These are phyloP conservation scores for Lampropteryx suffumata DNA, from an alignment of 2,888 invertebrate genomes.

Conservation along the genomic window DNA sequence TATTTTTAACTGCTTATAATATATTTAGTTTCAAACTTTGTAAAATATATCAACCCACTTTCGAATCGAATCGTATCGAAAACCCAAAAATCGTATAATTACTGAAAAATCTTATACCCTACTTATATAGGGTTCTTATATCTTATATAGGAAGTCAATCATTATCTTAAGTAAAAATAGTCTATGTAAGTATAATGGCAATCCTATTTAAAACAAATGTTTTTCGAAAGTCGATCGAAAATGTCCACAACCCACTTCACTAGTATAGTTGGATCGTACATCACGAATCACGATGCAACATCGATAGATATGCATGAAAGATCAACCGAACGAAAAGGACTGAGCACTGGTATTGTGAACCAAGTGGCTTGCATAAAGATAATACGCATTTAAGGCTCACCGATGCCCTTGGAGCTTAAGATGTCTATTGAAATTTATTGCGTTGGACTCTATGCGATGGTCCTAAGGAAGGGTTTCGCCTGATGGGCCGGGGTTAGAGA, in stretches of 20 bases:
- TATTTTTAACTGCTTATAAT: not conserved
- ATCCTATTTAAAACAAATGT: too few species aligned
- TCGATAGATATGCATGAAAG: slow-evolving; percentile 74
- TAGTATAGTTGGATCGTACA: slow-evolving; percentile 58
- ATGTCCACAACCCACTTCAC: slow-evolving; percentile 45
- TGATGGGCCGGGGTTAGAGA: slow-evolving; percentile 48
- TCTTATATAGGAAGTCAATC: too few species aligned
- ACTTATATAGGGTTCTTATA: too few species aligned
- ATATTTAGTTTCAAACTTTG: too few species aligned
- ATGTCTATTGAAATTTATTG: slow-evolving; percentile 42
- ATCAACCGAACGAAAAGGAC: slow-evolving; percentile 70
- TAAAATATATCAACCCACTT: too few species aligned
- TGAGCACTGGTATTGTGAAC: slow-evolving; percentile 74
- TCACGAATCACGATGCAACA: slow-evolving; percentile 69
- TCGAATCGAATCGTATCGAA: too few species aligned
- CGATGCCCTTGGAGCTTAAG: slow-evolving; percentile 61
- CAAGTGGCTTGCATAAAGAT: slow-evolving; percentile 82
- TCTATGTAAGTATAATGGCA: too few species aligned
- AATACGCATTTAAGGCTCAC: slow-evolving; percentile 75
- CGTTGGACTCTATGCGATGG: slow-evolving; percentile 47
- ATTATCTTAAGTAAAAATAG: too few species aligned
- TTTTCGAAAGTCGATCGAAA: slow-evolving; percentile 38
- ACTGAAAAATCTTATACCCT: too few species aligned
- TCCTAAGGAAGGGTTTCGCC: slow-evolving; percentile 52
- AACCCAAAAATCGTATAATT: too few species aligned